Conservation (phyloP, 92 coral and sea anemone genomes). For the Heteractis magnifica region DNA sequence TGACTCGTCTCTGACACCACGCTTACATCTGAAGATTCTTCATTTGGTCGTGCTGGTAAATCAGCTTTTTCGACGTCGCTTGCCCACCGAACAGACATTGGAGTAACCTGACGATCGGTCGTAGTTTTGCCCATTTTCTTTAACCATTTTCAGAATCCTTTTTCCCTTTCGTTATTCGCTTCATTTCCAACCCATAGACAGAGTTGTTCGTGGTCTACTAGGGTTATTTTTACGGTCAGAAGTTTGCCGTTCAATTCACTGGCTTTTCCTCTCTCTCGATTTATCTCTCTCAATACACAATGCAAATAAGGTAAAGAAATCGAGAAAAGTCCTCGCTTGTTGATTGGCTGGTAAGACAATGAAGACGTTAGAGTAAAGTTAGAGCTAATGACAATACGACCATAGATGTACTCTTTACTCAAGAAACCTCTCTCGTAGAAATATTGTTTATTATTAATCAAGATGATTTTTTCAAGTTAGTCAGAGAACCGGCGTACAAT, state of each 20-base stretch:
- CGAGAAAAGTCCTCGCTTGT: slow-evolving; percentile 29
- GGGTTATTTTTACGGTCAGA: background rate
- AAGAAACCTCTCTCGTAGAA: background rate
- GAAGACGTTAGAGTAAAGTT: slow-evolving; percentile 8
- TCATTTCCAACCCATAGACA: background rate
- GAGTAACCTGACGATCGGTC: slow-evolving; percentile 21
- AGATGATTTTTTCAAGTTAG: no score
- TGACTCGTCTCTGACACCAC: slow-evolving; percentile 9
- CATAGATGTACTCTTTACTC: slow-evolving; percentile 2
- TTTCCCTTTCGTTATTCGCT: background rate
- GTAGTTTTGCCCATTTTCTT: slow-evolving; percentile 29
- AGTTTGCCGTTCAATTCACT: background rate
- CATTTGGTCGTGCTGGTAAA: background rate
- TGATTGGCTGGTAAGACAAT: slow-evolving; percentile 36
- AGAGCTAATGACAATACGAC: slow-evolving; percentile 7
- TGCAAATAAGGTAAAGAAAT: slow-evolving; percentile 25
- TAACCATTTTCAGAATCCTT: slow-evolving; percentile 25
- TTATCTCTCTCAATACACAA: background rate
- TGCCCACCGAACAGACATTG: slow-evolving; percentile 42
- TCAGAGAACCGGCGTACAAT: no score
- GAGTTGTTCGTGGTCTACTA: background rate
- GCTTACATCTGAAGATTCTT: slow-evolving; percentile 9
- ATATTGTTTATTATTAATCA: background rate
- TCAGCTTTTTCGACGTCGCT: slow-evolving; percentile 15
- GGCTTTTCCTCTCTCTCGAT: background rate